Evolutionary conservation across 2,888 invertebrate genomes (phyloP).

Genomic region (Heteromyza rotundicornis): DNA sequence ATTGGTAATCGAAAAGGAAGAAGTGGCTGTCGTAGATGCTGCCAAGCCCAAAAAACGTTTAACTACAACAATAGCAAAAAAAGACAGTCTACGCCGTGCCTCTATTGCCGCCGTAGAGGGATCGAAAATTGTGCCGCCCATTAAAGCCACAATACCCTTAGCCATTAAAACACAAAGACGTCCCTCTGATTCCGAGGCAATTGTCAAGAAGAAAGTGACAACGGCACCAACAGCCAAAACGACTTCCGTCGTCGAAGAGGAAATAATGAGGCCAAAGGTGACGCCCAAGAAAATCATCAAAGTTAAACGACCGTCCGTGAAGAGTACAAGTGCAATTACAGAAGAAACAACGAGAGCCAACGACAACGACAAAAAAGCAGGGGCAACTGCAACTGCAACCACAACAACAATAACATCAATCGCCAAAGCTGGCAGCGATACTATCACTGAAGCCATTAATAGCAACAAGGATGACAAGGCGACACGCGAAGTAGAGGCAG

Average conservation of each 20-base stretch:
- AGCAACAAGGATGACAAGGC: constrained; percentile 31
- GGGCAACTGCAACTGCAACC: constrained; percentile 6
- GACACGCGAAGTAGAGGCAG: constrained; percentile 24
- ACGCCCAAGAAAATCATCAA: constrained; percentile 30
- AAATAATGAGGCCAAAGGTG: constrained; percentile 31
- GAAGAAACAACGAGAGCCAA: constrained; percentile 12
- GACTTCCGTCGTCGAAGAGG: constrained; percentile 35
- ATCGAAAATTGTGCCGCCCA: constrained; percentile 47
- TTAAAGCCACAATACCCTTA: constrained; percentile 30
- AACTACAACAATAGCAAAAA: constrained; percentile 31
- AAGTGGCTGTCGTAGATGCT: not conserved
- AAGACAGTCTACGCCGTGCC: constrained; percentile 41
- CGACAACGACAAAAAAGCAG: constrained; percentile 8
- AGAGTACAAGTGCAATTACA: constrained; percentile 14
- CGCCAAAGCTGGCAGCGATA: not conserved
- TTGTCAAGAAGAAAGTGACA: constrained; percentile 51
- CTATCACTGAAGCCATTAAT: constrained; percentile 23
- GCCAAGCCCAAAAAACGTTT: constrained; percentile 13
- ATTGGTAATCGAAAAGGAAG: constrained; percentile 3
- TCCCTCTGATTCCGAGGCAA: constrained; percentile 56
- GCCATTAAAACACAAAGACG: constrained; percentile 42
- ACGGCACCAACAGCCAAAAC: constrained; percentile 31
- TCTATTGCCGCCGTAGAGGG: constrained; percentile 57
- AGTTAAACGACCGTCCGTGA: constrained; percentile 35
- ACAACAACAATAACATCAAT: not conserved